Conservation (phyloP, 2,113 vertebrate species). For the Anolis carolinensis region DNA sequence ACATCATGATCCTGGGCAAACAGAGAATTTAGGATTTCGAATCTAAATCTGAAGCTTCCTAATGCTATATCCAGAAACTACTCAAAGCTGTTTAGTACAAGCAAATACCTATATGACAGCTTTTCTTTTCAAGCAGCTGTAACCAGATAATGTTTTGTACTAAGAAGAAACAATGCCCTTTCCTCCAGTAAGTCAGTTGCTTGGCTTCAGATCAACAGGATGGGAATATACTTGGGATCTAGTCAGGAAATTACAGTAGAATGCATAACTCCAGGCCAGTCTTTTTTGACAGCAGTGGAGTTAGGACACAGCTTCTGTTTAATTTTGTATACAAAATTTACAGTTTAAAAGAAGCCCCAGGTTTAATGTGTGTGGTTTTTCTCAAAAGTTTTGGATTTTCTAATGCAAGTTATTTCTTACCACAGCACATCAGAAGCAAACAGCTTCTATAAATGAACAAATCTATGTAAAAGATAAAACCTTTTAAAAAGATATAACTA, state of each 20-base stretch:
- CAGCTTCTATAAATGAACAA: not conserved
- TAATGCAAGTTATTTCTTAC: slow-evolving; percentile 19
- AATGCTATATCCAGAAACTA: not conserved
- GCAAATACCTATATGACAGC: not conserved
- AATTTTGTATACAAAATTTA: not conserved
- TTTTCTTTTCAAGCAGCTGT: not conserved
- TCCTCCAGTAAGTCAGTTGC: not conserved
- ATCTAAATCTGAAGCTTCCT: not conserved
- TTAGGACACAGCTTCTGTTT: not conserved
- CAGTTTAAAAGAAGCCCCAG: not conserved
- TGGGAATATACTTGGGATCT: not conserved
- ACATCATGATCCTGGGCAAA: not conserved
- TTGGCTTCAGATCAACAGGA: slow-evolving; percentile 5
- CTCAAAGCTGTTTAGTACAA: not conserved
- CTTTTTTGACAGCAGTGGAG: not conserved
- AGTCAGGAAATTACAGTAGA: not conserved
- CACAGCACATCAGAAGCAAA: slow-evolving; percentile 17
- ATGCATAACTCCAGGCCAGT: not conserved
- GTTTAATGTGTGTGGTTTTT: slow-evolving; percentile 8
- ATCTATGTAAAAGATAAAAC: not conserved
- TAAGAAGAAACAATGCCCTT: not conserved
- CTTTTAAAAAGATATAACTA: slow-evolving; percentile 5
- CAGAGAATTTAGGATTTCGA: not conserved
- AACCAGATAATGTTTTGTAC: not conserved
- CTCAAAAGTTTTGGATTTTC: not conserved